A percentile compares a stretch with the other conserved stretches of the same genome.
Evolutionary conservation across 2,797 vertebrate species (phyloP).

Genomic region (Fringilla coelebs): DNA sequence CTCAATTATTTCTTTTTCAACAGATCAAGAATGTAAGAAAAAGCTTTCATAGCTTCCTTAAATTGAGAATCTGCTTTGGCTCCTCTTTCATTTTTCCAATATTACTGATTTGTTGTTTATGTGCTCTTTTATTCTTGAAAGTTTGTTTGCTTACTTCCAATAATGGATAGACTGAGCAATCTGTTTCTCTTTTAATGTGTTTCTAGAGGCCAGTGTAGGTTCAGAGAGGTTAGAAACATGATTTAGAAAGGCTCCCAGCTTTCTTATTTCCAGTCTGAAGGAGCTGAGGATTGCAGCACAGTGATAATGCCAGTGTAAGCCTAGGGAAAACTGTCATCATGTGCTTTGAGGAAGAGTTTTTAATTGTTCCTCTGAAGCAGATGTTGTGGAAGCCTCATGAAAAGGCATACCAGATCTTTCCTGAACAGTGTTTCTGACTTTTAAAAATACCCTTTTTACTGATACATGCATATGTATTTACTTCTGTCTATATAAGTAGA

Average conservation of each 20-base stretch:
- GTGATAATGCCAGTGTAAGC: neutral
- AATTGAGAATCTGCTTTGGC: slow-evolving; percentile 15
- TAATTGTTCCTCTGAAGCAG: slow-evolving; percentile 1
- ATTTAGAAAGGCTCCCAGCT: neutral
- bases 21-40: neutral
- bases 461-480: accelerated
- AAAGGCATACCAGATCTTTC: neutral
- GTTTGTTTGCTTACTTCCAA: slow-evolving; percentile 3
- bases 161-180: neutral
- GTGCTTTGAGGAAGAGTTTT: slow-evolving; percentile 2
- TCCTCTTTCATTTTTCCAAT: neutral
- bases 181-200: neutral
- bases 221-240: neutral
- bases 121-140: neutral
- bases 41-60: slow-evolving; percentile 2
- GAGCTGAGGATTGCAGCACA: neutral
- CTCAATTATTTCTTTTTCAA: neutral
- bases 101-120: slow-evolving; percentile 13
- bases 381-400: neutral
- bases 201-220: neutral
- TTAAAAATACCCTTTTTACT: neutral
- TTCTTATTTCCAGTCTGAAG: neutral
- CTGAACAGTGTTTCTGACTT: neutral
- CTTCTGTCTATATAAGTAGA: neutral
- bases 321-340: neutral